Evolutionary conservation across 2,113 vertebrate species (phyloP).

Genomic region (Melospiza georgiana): DNA sequence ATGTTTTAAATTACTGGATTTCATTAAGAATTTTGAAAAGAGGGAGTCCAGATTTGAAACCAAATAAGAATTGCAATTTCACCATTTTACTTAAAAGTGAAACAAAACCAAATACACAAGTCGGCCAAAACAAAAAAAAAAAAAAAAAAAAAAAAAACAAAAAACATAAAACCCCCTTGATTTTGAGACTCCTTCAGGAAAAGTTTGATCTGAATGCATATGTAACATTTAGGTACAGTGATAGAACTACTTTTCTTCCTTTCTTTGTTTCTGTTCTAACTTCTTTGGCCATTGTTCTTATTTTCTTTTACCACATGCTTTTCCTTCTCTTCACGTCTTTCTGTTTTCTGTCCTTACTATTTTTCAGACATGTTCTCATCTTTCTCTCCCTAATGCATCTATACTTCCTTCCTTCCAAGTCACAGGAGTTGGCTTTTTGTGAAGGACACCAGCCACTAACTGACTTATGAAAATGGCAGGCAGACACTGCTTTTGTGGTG

Average conservation of each 20-base stretch:
- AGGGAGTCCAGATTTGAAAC: neutral
- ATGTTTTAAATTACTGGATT: neutral
- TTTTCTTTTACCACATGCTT: neutral
- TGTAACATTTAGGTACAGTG: neutral
- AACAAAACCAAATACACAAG: neutral
- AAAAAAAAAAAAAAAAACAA: too few relatives aligned
- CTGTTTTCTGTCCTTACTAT: neutral
- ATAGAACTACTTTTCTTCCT: neutral
- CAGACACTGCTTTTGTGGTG: neutral
- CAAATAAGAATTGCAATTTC: neutral
- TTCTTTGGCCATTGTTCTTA: neutral
- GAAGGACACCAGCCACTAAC: neutral
- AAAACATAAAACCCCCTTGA: neutral
- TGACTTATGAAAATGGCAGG: neutral
- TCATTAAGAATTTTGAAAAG: neutral
- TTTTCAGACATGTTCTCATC: neutral
- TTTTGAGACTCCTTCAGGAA: neutral
- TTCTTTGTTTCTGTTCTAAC: neutral
- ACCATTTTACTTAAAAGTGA: neutral
- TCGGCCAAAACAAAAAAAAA: rapidly evolving
- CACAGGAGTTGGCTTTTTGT: neutral
- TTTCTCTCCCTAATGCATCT: neutral
- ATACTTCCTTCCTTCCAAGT: neutral
- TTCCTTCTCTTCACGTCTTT: neutral
- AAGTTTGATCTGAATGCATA: neutral